Evolutionary conservation across 2,797 vertebrate genomes (phyloP), one percentile per base, ranked within the genome.

Genomic region (Rhyacichthys aspro): DNA sequence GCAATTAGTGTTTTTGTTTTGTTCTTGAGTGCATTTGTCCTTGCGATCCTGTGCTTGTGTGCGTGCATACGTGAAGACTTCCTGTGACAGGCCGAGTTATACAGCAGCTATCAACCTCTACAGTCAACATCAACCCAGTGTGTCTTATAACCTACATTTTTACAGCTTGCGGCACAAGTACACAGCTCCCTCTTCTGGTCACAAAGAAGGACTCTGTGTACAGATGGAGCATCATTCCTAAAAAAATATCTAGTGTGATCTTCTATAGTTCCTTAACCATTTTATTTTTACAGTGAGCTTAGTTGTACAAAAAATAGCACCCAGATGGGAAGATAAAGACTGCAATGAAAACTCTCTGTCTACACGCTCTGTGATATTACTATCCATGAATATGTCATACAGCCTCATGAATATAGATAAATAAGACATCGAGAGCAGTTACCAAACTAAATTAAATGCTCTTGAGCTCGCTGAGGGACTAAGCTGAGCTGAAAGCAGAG

Each of bases 101-200:
- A 67, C 49, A 72, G 59, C 46, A 73, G 47, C 48, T 16, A 53
- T 46, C 37, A 41, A 58, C 19, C 55, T 42, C 43, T 69, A 23
- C 42, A 16, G 57, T 72, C 54, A 65, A 60, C 61, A 70, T 71
- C 62, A 59, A n/a, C n/a, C 67, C 63, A 17, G 1, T 54, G 56
- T 45, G 50, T 42, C 63, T 46, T 53, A 55, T 70, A 79, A 82
- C 74, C 79, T 71, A 67, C 45, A 70, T 70, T 67, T 28, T 18
- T 16, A 10, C 43, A 0, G 42, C n/a, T 10, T 55, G 28, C 45
- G 74, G 70, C 38, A 70, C 47, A 16, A 36, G 70, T 12, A 53
- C 46, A 79, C 54, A 66, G 78, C 64, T 14, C 85, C 83, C 72
- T 77, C 77, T 69, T 41, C 50, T 86, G 86, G 84, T 57, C 9